Evolutionary conservation across 1,140 invertebrate genomes (phyloP), one percentile per base, ranked within the genome.

Genomic region (Brachionus calyciflorus): DNA sequence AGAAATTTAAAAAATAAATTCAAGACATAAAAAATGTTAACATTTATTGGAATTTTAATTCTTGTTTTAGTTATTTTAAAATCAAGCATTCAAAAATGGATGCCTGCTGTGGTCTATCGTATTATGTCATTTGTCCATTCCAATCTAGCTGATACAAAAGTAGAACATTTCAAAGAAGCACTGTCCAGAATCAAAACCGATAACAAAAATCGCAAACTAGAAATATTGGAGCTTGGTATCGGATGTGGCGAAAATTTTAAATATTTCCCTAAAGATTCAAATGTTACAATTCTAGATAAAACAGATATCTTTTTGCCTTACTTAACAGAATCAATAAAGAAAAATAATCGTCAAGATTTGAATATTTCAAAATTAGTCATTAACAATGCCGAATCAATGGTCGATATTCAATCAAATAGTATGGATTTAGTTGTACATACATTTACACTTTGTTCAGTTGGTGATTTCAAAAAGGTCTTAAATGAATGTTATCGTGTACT

Each of bases 181-280:
- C 17, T 73, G 10, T 17, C 28, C 9, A 30, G 19, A 37, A 9
- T 49, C 9, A 51, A 73, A 40, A 49, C 30, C n/a, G n/a, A n/a
- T 30, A 48, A 6, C 24, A 40, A 41, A 46, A 49, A n/a, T 17
- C 14, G 33, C 1, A 33, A 30, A 51, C 30, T 60, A 17, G 46
- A 49, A 76, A 57, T 76, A 26, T 41, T 76, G n/a, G 73, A 76
- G 37, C 24, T 76, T 14, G 73, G 73, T 30, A 63, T 76, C 14
- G 73, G 73, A 3, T 30, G 33, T 46, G 73, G 73, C 44, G 33
- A 37, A 40, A 76, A 76, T 46, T 76, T 76, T 60, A 44, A 46
- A 19, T 40, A 46, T 63, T 76, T 46, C 44, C 73, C 73, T 30
- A 21, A n/a, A 24, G 28, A 28, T 17, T 57, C 73, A 10, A 41